phyloP scores from a whole-genome alignment of 2,888 invertebrate genomes.

The Drosophila limbata region DNA sequence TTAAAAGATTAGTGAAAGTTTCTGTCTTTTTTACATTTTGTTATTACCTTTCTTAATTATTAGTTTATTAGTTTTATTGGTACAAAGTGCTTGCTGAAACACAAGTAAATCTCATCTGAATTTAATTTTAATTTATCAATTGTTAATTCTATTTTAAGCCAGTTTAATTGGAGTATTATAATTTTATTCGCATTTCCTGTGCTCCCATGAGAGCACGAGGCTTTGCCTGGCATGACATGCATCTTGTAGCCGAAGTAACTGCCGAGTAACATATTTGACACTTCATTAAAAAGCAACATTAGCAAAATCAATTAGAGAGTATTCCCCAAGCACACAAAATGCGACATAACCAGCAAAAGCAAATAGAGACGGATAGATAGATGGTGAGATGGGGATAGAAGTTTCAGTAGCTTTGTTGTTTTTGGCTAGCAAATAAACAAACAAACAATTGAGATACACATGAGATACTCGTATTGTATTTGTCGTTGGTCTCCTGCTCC shows the following conservation, averaged over 20 bases:
- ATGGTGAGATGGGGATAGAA: slow-evolving; percentile 15
- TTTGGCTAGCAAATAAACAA: slow-evolving; percentile 77
- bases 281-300: slow-evolving; percentile 80
- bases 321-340: slow-evolving; percentile 61
- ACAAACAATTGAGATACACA: slow-evolving; percentile 74
- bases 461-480: slow-evolving; percentile 43
- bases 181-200: slow-evolving; percentile 5
- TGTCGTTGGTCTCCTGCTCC: slow-evolving; percentile 55
- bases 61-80: not conserved
- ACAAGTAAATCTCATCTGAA: not conserved
- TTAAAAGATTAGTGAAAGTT: too few relatives aligned
- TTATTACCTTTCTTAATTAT: not conserved
- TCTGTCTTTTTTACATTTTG: not conserved
- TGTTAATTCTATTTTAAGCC: not conserved
- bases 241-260: slow-evolving; percentile 31
- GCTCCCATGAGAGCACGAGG: slow-evolving; percentile 15
- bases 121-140: too few relatives aligned
- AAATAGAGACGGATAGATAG: slow-evolving; percentile 42
- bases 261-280: slow-evolving; percentile 71
- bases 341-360: slow-evolving; percentile 47
- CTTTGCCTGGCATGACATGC: slow-evolving; percentile 27
- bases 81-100: not conserved
- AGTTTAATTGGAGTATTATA: not conserved
- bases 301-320: slow-evolving; percentile 77
- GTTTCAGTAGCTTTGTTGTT: slow-evolving; percentile 66